Evolutionary conservation across 2,888 invertebrate genomes (phyloP).

Genomic region (Dicranocentrus wangi): DNA sequence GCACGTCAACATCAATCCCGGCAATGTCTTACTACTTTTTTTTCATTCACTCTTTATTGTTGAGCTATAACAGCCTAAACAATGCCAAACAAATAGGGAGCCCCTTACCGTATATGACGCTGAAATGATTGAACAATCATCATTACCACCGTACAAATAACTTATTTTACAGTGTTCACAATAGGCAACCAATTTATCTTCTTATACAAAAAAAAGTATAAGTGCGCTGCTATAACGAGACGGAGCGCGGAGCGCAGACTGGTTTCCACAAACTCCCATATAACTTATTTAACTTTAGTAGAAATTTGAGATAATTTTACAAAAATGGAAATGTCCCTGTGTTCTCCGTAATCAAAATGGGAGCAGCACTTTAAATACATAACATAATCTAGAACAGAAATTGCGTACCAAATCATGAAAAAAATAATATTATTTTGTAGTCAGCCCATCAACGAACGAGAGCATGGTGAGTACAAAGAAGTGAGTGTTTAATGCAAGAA

Average conservation of each 20-base stretch:
- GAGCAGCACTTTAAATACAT: constrained; percentile 33
- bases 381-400: constrained; percentile 25
- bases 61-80: constrained; percentile 6
- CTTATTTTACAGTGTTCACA: too few relatives aligned
- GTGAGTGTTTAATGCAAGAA: constrained; percentile 21
- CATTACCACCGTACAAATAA: too few relatives aligned
- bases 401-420: constrained; percentile 5
- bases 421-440: too few relatives aligned
- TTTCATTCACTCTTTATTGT: background rate
- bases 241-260: constrained; percentile 5
- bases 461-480: too few relatives aligned
- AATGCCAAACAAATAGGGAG: constrained; percentile 21
- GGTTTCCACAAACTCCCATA: too few relatives aligned
- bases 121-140: too few relatives aligned
- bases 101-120: too few relatives aligned
- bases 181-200: background rate
- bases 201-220: background rate
- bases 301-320: constrained; percentile 51
- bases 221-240: background rate
- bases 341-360: constrained; percentile 53
- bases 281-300: constrained; percentile 7
- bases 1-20: constrained; percentile 16
- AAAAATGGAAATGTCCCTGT: constrained; percentile 53
- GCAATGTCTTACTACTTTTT: constrained; percentile 5
- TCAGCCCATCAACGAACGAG: too few relatives aligned